A percentile compares a stretch with the other conserved stretches of the same genome.
Conservation (phyloP, 2,797 vertebrate genomes). For the Macrochelys suwanniensis region DNA sequence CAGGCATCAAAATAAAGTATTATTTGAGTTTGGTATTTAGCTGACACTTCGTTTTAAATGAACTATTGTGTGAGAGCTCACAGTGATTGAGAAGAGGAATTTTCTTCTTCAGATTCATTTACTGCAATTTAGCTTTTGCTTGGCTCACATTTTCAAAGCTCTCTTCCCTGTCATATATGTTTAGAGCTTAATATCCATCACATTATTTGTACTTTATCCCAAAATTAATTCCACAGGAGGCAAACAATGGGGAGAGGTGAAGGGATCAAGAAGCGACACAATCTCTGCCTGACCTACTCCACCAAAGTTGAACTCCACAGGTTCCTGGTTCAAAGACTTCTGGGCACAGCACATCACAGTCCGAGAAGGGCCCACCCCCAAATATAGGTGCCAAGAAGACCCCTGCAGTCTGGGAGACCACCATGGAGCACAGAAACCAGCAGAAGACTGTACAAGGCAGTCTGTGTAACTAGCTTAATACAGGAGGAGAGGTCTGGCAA, state of each 20-base stretch:
- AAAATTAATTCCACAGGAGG: neutral
- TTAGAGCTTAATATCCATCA: neutral
- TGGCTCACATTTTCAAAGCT: neutral
- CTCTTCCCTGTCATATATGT: neutral
- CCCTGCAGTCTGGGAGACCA: neutral
- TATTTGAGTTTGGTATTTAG: neutral
- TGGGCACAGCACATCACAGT: neutral
- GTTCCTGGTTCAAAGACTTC: neutral
- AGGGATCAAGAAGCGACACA: neutral
- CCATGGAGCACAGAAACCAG: neutral
- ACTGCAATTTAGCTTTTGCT: neutral
- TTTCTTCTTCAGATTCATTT: neutral
- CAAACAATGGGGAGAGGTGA: neutral
- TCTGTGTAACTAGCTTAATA: neutral
- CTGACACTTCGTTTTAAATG: neutral
- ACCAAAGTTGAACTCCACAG: neutral
- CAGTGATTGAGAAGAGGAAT: neutral
- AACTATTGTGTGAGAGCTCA: neutral
- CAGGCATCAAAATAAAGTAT: neutral
- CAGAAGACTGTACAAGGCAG: neutral
- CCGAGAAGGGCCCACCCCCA: neutral
- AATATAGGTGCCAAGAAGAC: neutral
- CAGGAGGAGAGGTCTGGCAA: neutral
- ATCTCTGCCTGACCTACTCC: neutral
- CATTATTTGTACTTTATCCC: neutral